phyloP scores from a whole-genome alignment of 2,888 invertebrate species.

The Tipula confusa region DNA sequence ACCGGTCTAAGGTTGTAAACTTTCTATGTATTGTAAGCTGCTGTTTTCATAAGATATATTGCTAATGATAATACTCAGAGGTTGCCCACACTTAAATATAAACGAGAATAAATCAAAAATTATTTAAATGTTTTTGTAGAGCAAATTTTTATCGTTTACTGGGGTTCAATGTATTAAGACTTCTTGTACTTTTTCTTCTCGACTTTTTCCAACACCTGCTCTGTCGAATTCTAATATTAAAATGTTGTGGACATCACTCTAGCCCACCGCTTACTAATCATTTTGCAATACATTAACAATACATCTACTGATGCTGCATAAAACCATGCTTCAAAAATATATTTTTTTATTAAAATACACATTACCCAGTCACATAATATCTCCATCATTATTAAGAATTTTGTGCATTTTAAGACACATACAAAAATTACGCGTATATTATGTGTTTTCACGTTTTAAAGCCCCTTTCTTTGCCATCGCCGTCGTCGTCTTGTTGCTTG shows the following conservation, averaged over 20 bases:
- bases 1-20: too few species aligned
- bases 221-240: background rate
- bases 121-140: background rate
- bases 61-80: background rate
- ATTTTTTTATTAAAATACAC: background rate
- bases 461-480: background rate
- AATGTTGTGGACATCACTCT: background rate
- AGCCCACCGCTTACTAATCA: background rate
- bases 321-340: background rate
- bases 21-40: too few species aligned
- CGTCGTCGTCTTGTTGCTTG: background rate
- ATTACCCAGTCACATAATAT: background rate
- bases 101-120: background rate
- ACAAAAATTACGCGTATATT: slow-evolving; percentile 3
- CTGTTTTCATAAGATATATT: too few species aligned
- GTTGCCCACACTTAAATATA: background rate
- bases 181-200: background rate
- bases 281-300: background rate
- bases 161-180: background rate
- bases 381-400: background rate
- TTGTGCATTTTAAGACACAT: background rate
- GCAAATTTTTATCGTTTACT: background rate
- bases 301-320: background rate
- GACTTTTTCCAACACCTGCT: background rate
- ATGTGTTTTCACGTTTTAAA: background rate